Percentiles rank a stretch among this genome's conserved stretches.
phyloP scores from a whole-genome alignment of 1,140 invertebrate genomes.

The Arctopsyche grandis region DNA sequence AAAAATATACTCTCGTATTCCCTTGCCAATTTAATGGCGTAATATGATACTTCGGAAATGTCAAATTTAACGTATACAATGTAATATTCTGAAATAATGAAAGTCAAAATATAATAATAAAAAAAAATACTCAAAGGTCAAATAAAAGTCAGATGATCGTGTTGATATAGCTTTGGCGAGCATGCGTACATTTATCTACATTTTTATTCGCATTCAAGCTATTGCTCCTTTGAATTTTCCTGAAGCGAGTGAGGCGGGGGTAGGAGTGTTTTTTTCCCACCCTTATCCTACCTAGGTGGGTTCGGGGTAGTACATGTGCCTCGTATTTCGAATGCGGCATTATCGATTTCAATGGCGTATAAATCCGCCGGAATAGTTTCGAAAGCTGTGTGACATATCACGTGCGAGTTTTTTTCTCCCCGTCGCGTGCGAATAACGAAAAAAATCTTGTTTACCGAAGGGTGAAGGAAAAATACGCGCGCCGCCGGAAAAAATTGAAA shows the following conservation, averaged over 20 bases:
- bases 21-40: too few species aligned
- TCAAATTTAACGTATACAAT: too few species aligned
- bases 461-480: neutral
- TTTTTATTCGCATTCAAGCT: neutral
- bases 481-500: slow-evolving; percentile 19
- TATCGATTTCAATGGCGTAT: slow-evolving; percentile 36
- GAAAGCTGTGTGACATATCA: slow-evolving; percentile 32
- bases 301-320: neutral
- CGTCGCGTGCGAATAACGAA: neutral
- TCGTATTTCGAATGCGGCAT: slow-evolving; percentile 32
- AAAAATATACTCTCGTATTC: too few species aligned
- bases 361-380: slow-evolving; percentile 34
- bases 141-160: neutral
- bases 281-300: neutral
- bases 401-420: slow-evolving; percentile 18
- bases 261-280: neutral
- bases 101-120: too few species aligned
- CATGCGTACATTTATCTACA: neutral
- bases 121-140: neutral
- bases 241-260: too few species aligned
- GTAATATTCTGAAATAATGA: too few species aligned
- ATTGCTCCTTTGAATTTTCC: slow-evolving; percentile 11
- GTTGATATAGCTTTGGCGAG: neutral
- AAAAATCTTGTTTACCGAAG: slow-evolving; percentile 34
- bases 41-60: too few species aligned